Evolutionary conservation across 2,113 vertebrate species (phyloP).

Genomic region (Colossoma macropomum): DNA sequence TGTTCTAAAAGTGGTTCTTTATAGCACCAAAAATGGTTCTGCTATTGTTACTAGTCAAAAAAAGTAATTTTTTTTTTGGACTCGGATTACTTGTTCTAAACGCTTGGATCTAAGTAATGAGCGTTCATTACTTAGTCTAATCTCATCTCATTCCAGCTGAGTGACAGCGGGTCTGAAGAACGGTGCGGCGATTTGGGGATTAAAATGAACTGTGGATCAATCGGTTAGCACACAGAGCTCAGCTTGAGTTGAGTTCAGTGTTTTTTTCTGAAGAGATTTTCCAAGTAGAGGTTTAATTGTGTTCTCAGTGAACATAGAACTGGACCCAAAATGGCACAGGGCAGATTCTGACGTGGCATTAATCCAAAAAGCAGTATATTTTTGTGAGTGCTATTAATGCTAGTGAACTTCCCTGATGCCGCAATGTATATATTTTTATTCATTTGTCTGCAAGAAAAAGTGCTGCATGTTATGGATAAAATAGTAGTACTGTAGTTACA

Average conservation of each 20-base stretch:
- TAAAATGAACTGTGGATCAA: background rate
- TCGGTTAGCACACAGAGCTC: background rate
- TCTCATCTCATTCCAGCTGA: background rate
- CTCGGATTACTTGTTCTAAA: background rate
- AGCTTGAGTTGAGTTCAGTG: background rate
- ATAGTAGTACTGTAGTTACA: no score
- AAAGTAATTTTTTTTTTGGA: no score
- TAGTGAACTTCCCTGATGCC: no score
- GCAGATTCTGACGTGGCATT: no score
- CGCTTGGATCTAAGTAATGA: background rate
- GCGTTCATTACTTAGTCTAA: background rate
- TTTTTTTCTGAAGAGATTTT: background rate
- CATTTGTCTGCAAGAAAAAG: no score
- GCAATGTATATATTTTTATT: no score
- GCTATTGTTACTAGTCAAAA: no score
- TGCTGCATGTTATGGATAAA: no score
- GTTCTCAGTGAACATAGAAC: background rate
- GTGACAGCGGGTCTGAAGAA: background rate
- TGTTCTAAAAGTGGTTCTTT: no score
- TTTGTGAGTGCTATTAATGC: no score
- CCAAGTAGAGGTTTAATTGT: background rate
- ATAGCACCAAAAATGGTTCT: no score
- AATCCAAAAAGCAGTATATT: no score
- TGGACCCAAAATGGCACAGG: background rate
- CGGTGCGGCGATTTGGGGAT: background rate